phyloP scores from a whole-genome alignment of 2,113 vertebrate genomes.

The Cyanocitta stelleri region DNA sequence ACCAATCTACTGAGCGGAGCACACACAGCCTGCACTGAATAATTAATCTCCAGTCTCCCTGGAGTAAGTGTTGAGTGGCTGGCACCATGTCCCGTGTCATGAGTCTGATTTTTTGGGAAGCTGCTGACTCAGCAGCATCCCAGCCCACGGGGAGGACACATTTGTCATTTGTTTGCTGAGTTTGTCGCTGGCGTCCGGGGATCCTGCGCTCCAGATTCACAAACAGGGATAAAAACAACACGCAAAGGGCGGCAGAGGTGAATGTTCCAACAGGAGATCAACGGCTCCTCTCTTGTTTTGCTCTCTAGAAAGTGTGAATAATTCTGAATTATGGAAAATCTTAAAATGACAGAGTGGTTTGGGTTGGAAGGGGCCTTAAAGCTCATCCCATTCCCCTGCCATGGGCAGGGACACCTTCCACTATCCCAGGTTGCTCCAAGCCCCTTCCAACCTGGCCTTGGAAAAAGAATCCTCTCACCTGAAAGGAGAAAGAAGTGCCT shows the following conservation, averaged over 20 bases:
- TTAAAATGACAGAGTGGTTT: background rate
- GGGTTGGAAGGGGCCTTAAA: background rate
- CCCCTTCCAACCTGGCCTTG: rapidly evolving
- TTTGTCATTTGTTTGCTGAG: background rate
- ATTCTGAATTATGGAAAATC: background rate
- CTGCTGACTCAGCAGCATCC: constrained; percentile 15
- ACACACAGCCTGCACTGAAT: background rate
- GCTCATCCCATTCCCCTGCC: background rate
- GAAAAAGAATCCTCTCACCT: background rate
- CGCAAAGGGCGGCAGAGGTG: background rate
- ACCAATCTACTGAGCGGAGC: background rate
- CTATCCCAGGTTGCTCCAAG: background rate
- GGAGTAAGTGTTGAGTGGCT: background rate
- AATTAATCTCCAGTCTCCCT: background rate
- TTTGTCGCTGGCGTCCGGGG: background rate
- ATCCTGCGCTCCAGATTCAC: background rate
- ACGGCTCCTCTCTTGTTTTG: background rate
- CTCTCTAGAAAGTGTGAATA: background rate
- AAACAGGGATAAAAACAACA: background rate
- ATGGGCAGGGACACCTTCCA: background rate
- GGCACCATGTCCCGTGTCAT: background rate
- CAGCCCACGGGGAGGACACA: background rate
- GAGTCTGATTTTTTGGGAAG: background rate
- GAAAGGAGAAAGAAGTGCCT: background rate
- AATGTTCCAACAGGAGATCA: background rate